Base-by-base conservation (phyloP, 92 coral and sea anemone genomes). In the Actinostola sp. region DNA sequence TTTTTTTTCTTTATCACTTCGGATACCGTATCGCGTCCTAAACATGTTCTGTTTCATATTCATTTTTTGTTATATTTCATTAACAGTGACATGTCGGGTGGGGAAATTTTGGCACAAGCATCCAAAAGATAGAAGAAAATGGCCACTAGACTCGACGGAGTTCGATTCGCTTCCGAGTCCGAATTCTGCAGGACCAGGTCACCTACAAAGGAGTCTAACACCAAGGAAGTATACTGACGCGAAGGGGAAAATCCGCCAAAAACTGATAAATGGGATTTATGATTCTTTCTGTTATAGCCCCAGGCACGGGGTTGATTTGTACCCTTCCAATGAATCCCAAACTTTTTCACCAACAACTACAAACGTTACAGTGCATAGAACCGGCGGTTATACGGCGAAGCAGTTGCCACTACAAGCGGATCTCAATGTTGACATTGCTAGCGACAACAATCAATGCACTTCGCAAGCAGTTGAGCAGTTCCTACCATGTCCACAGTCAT, bases 201-300 rank as follows among this genome's bases (percentile, higher is more conserved):
- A 61, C 32, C 66, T 41, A 32, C 26, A 70, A 32, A 44, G 43
- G 45, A 70, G 84, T 54, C 8, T 81, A 32, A 56, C 21, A 58
- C 81, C 50, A 26, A 71, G 39, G 16, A 74, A 71, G 39, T 83
- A 82, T 52, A 56, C 57, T 8, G 81, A 79, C 84, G 92, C 85
- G 16, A 87, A 70, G 28, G 89, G 84, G 19, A 90, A 80, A 83
- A 72, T 89, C 24, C 82, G 92, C 0, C 90, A 85, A 42, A 87
- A 88, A 28, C 84, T 90, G 19, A 83, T 90, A 44, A 90, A 89
- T 58, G 97, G 97, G 3, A 70, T 90, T 14, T 90, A 90, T 55
- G 97, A 87, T 30, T 90, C 96, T 11, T 84, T 90, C 41, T 90
- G 97, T 45, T 90, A 90, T 43, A 84, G 73, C 15, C 78, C 92